Evolutionary conservation across 2,797 vertebrate genomes (phyloP).

Genomic region (Poecilia picta): DNA sequence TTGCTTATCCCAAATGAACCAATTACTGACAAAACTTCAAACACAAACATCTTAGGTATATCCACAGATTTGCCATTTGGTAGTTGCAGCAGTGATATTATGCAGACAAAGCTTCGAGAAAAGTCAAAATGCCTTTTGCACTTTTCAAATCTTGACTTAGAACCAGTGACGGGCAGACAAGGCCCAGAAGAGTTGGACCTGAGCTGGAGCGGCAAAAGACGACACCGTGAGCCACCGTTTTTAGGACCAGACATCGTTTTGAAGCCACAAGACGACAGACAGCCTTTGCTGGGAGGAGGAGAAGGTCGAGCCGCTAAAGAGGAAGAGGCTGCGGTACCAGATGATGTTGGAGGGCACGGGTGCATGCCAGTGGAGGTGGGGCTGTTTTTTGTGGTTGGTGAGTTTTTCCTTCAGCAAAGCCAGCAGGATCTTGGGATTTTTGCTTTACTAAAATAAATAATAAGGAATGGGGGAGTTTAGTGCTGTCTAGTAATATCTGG

Average conservation of each 20-base stretch:
- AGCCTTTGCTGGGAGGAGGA: neutral
- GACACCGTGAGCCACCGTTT: neutral
- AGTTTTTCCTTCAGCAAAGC: slow-evolving; percentile 8
- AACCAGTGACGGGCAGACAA: neutral
- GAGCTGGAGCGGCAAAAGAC: neutral
- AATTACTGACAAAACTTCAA: neutral
- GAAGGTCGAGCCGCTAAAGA: neutral
- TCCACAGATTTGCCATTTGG: too few relatives aligned
- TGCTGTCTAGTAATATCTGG: neutral
- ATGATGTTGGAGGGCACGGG: neutral
- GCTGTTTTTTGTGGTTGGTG: neutral
- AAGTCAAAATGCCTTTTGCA: neutral
- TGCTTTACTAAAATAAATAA: too few relatives aligned
- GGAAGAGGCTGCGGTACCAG: slow-evolving; percentile 5
- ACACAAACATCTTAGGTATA: neutral
- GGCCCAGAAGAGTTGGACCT: neutral
- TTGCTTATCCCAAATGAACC: neutral
- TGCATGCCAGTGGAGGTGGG: neutral
- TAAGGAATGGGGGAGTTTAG: neutral
- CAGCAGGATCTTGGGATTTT: neutral
- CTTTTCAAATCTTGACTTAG: neutral
- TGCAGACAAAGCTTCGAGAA: neutral
- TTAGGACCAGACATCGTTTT: slow-evolving; percentile 9
- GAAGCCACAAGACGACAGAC: neutral
- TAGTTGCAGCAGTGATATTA: neutral